Percentiles rank a stretch among this genome's conserved stretches.
Conservation (phyloP, 2,113 vertebrate species). For the Oryctolagus cuniculus region DNA sequence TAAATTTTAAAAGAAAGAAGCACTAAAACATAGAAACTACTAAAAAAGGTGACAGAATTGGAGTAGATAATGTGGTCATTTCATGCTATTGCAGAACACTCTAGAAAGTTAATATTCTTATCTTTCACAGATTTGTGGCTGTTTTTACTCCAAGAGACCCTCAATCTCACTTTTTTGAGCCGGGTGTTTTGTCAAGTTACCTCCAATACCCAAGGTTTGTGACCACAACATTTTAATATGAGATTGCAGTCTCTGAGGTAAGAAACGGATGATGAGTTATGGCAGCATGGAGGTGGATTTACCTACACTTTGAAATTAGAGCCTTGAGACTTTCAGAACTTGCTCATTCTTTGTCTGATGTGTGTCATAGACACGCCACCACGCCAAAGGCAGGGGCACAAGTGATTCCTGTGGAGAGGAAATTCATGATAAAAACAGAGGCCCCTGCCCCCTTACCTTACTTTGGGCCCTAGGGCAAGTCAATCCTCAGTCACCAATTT, state of each 20-base stretch:
- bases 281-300: background rate
- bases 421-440: background rate
- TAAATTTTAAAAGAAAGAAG: no score
- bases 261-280: background rate
- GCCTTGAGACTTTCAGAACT: background rate
- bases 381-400: fast-evolving
- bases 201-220: background rate
- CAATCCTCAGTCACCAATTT: background rate
- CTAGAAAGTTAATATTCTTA: background rate
- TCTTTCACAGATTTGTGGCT: background rate
- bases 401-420: background rate
- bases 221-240: background rate
- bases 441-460: background rate
- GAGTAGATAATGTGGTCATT: background rate
- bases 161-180: background rate
- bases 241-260: background rate
- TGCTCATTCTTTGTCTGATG: background rate
- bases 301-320: background rate
- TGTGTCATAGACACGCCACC: background rate
- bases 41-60: background rate
- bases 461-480: background rate
- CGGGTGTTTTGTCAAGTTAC: background rate
- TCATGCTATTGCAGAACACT: constrained; percentile 16
- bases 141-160: constrained; percentile 31
- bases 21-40: background rate